Evolutionary conservation across 2,113 vertebrate genomes (phyloP).

Genomic region (Chionodraco myersi): DNA sequence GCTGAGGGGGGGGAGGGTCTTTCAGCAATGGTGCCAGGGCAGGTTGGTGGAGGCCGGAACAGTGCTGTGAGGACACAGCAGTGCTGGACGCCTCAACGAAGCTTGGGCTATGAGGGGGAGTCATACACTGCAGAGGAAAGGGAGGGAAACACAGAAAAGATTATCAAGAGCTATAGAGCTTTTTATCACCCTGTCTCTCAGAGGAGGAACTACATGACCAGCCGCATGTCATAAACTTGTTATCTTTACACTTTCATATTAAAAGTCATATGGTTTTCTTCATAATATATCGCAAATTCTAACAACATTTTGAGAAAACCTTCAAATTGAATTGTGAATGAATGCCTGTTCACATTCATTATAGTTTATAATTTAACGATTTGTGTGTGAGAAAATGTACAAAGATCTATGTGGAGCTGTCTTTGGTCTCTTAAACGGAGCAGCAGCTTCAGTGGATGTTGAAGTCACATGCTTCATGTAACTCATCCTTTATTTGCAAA

Average conservation of each 20-base stretch:
- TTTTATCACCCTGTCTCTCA: slow-evolving; percentile 46
- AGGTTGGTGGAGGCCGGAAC: slow-evolving; percentile 56
- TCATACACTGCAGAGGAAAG: slow-evolving; percentile 90
- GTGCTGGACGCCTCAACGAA: slow-evolving; percentile 84
- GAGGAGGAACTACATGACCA: slow-evolving; percentile 48
- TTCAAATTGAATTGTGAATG: too few species aligned
- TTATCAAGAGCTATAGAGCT: slow-evolving; percentile 54
- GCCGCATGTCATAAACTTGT: slow-evolving; percentile 45
- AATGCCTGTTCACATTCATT: too few species aligned
- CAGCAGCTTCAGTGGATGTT: too few species aligned
- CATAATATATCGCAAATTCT: too few species aligned
- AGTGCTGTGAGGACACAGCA: slow-evolving; percentile 44
- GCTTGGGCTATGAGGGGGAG: slow-evolving; percentile 96
- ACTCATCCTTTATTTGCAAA: too few species aligned
- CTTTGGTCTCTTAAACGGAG: too few species aligned
- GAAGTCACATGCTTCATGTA: too few species aligned
- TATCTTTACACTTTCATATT: slow-evolving; percentile 7
- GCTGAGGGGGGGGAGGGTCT: slow-evolving; percentile 26
- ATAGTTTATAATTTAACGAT: too few species aligned
- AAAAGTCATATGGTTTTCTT: neutral
- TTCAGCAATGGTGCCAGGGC: slow-evolving; percentile 52
- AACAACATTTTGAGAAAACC: too few species aligned
- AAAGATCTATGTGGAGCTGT: too few species aligned
- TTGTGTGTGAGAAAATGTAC: too few species aligned
- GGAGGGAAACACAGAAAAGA: slow-evolving; percentile 5